Evolutionary conservation across 2,797 vertebrate species (phyloP), one percentile per base, ranked within the genome.

Genomic region (Lithobates pipiens): DNA sequence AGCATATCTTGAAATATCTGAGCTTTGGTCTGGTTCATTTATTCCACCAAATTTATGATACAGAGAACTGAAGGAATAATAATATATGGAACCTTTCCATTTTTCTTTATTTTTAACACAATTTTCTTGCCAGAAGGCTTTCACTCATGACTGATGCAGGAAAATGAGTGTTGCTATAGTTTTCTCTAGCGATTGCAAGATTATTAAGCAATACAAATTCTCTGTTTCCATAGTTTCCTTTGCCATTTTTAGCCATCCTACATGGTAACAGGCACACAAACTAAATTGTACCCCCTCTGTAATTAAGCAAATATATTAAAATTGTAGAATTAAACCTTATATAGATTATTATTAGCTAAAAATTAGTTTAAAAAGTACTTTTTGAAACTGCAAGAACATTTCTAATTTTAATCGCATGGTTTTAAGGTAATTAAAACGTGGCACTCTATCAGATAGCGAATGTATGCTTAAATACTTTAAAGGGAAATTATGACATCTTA

Each of bases 211-310:
- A 83, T 76, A 46, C 61, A 29, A 76, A 67, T 68, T 75, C 80
- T 83, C 72, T 44, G 81, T 83, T 83, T 75, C 81, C 81, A 83
- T 83, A 83, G 81, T 83, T 83, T 75, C 72, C 65, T 46, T 83
- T 75, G 80, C 81, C 81, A 83, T 76, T 76, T 68, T 83, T 83
- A 75, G 71, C 39, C 29, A 23, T 76, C 57, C 36, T 50, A 50
- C 72, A 83, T 68, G 61, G 39, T 15, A 82, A 23, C 39, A 65
- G 61, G 71, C 21, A 46, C 71, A 65, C 46, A 74, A 82, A 74
- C 39, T 61, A 82, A 74, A 74, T 34, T 61, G 70, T 39, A 72
- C 61, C 39, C 39, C 65, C 34, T 74, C 34, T 74, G 27, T 65
- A 82, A 80, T 80, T 80, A 70, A 71, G 42, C 34, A 25, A 80